phyloP scores from a whole-genome alignment of 2,113 vertebrate species.

The Macaca mulatta region DNA sequence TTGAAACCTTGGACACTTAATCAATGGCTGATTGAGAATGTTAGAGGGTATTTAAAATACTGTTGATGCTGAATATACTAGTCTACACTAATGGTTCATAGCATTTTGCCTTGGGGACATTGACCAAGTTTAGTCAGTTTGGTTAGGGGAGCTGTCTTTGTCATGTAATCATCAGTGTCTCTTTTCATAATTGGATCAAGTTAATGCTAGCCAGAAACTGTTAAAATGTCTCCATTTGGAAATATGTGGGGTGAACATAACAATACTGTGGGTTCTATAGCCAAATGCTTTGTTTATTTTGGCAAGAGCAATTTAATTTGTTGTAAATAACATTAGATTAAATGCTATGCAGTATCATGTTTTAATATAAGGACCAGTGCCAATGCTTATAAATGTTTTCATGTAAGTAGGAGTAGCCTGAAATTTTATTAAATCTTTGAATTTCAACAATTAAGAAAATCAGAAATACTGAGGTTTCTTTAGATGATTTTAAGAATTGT shows the following conservation, averaged over 20 bases:
- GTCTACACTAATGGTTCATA: neutral
- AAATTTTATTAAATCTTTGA: neutral
- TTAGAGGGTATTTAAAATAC: neutral
- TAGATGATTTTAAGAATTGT: slow-evolving; percentile 17
- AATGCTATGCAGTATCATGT: neutral
- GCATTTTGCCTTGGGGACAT: neutral
- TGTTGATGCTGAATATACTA: neutral
- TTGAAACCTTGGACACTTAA: neutral
- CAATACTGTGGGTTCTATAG: neutral
- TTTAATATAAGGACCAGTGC: slow-evolving; percentile 6
- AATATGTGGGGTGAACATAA: neutral
- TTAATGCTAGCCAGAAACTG: neutral
- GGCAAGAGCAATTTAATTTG: slow-evolving; percentile 37
- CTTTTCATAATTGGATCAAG: slow-evolving; percentile 27
- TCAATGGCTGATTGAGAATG: neutral
- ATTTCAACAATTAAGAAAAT: slow-evolving; percentile 19
- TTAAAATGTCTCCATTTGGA: slow-evolving; percentile 16
- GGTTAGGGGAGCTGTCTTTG: neutral
- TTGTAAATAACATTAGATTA: slow-evolving; percentile 39
- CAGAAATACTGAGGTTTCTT: slow-evolving; percentile 25
- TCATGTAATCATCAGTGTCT: neutral
- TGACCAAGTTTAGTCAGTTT: slow-evolving; percentile 28
- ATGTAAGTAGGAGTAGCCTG: neutral
- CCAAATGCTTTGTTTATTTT: slow-evolving; percentile 48
- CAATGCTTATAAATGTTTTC: slow-evolving; percentile 9